These are phyloP conservation scores for Nannospalax galili DNA, from an alignment of 2,113 vertebrate genomes.

Conservation along the genomic window DNA sequence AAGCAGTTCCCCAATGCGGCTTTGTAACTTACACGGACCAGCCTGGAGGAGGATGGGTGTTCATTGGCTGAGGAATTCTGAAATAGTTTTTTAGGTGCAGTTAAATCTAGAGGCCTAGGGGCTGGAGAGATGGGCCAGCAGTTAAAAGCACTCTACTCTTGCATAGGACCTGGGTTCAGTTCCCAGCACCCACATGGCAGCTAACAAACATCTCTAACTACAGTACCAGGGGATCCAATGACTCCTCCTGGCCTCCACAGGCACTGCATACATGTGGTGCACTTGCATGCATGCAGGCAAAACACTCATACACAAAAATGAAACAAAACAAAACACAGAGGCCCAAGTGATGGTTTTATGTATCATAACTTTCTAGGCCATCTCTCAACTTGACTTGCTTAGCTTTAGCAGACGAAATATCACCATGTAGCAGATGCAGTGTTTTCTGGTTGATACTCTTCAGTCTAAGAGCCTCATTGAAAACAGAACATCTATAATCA, in stretches of 20 bases:
- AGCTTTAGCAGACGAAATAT: background rate
- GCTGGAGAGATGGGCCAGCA: no score
- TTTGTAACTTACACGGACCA: background rate
- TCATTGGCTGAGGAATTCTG: background rate
- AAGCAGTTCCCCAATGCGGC: background rate
- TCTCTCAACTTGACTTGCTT: background rate
- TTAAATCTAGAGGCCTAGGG: background rate
- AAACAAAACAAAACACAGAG: background rate
- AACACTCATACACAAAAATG: no score
- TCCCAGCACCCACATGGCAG: no score
- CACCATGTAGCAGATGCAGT: fast-evolving
- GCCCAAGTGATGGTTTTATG: background rate
- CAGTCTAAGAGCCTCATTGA: background rate
- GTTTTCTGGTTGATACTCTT: background rate
- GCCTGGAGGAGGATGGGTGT: fast-evolving
- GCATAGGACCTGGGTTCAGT: no score
- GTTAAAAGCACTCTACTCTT: no score
- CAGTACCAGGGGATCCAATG: no score
- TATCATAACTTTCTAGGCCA: background rate
- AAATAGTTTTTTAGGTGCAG: background rate
- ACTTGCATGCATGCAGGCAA: no score
- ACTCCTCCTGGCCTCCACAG: no score
- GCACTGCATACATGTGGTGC: no score
- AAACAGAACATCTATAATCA: background rate
- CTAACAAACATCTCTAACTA: no score